phyloP scores from a whole-genome alignment of 1,140 invertebrate species.

The Hyles euphorbiae region DNA sequence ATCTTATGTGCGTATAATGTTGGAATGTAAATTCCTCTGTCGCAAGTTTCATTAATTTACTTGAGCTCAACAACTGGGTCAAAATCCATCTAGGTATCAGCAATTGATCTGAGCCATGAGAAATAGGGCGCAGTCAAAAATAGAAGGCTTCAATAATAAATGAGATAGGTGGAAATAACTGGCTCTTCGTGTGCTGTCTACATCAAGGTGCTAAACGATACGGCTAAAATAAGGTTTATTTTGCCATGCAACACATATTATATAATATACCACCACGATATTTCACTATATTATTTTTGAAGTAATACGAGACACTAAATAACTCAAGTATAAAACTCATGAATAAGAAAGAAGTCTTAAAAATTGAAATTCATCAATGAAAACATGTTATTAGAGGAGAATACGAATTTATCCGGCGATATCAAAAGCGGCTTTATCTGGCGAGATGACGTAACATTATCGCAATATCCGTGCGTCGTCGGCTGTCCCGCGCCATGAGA shows the following conservation, averaged over 20 bases:
- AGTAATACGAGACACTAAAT: constrained; percentile 12
- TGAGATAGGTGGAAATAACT: not conserved
- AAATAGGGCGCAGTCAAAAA: constrained; percentile 3
- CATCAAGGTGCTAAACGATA: too few relatives aligned
- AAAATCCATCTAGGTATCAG: constrained; percentile 14
- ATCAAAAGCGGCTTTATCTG: constrained; percentile 48
- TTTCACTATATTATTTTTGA: not conserved
- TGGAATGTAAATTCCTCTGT: too few relatives aligned
- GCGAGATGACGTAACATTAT: constrained; percentile 54
- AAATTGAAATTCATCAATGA: too few relatives aligned
- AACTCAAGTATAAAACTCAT: too few relatives aligned
- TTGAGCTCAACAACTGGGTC: constrained; percentile 16
- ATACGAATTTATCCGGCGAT: constrained; percentile 49
- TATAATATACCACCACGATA: too few relatives aligned
- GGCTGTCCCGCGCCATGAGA: constrained; percentile 52
- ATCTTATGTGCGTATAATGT: too few relatives aligned
- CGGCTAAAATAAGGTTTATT: not conserved
- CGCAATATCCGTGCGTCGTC: constrained; percentile 57
- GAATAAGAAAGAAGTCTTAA: too few relatives aligned
- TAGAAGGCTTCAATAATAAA: constrained; percentile 8
- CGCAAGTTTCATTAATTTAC: constrained; percentile 8
- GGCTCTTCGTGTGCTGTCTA: too few relatives aligned
- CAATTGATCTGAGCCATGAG: constrained; percentile 11
- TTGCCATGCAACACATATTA: too few relatives aligned
- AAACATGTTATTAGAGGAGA: constrained; percentile 20